phyloP scores from a whole-genome alignment of 92 coral and sea anemone species.

The Scolanthus callimorphus region DNA sequence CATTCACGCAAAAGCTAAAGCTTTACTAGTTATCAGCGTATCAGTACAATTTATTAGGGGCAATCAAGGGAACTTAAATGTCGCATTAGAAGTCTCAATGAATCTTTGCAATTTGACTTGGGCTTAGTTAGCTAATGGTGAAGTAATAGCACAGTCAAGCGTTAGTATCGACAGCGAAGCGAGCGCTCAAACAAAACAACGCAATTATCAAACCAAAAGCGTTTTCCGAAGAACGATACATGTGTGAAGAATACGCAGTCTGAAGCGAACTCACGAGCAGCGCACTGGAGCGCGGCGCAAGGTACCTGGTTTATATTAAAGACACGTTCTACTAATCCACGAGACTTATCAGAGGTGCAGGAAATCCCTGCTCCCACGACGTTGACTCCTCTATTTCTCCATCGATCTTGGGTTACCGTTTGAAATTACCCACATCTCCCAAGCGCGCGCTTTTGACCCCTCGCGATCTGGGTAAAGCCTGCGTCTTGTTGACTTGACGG shows the following conservation, averaged over 20 bases:
- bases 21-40: slow-evolving; percentile 52
- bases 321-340: slow-evolving; percentile 71
- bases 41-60: slow-evolving; percentile 65
- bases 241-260: slow-evolving; percentile 33
- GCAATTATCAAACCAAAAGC: slow-evolving; percentile 52
- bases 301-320: slow-evolving; percentile 81
- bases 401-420: slow-evolving; percentile 66
- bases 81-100: slow-evolving; percentile 9
- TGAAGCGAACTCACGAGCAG: slow-evolving; percentile 23
- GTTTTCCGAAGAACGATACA: slow-evolving; percentile 56
- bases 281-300: no score
- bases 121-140: no score
- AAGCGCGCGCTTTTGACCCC: slow-evolving; percentile 21
- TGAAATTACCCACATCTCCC: slow-evolving; percentile 60
- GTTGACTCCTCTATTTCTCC: slow-evolving; percentile 73
- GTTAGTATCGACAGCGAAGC: not conserved
- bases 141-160: no score
- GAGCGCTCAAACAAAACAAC: slow-evolving; percentile 53
- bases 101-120: no score
- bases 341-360: slow-evolving; percentile 88
- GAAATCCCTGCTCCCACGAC: slow-evolving; percentile 89
- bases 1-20: slow-evolving; percentile 29
- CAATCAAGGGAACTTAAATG: slow-evolving; percentile 56
- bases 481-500: no score
- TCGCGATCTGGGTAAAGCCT: no score